Percentiles rank a stretch among this genome's conserved stretches.
phyloP scores from a whole-genome alignment of 1,140 invertebrate species.

The Pseudomyrmex cubaensis region DNA sequence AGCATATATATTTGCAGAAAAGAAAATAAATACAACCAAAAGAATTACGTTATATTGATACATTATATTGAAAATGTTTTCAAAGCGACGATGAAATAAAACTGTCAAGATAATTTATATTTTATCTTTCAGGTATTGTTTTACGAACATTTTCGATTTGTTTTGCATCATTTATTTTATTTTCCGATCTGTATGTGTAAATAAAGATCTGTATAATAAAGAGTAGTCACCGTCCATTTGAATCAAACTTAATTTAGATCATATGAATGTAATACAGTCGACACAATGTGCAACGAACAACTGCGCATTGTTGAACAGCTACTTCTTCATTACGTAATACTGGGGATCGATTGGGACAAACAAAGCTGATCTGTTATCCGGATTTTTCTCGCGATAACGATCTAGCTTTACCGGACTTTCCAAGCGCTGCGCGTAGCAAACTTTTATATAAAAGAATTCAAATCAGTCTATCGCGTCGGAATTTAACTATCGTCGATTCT shows the following conservation, averaged over 20 bases:
- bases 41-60: no score
- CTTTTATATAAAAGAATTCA: constrained; percentile 72
- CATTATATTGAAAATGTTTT: no score
- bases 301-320: neutral
- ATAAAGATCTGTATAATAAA: neutral
- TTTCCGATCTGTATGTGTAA: neutral
- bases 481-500: constrained; percentile 69
- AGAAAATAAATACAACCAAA: no score
- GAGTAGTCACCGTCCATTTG: neutral
- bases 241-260: neutral
- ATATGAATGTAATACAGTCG: neutral
- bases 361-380: constrained; percentile 49
- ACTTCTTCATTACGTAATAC: constrained; percentile 8
- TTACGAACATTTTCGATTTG: no score
- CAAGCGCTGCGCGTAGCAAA: constrained; percentile 37
- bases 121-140: no score
- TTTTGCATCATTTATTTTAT: neutral
- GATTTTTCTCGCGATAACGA: constrained; percentile 54
- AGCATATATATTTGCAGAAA: no score
- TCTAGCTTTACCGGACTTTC: constrained; percentile 58
- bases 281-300: neutral
- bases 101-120: no score
- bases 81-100: no score
- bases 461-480: constrained; percentile 69
- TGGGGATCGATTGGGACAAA: constrained; percentile 54